phyloP scores from a whole-genome alignment of 2,113 vertebrate species.

The Ahaetulla prasina region DNA sequence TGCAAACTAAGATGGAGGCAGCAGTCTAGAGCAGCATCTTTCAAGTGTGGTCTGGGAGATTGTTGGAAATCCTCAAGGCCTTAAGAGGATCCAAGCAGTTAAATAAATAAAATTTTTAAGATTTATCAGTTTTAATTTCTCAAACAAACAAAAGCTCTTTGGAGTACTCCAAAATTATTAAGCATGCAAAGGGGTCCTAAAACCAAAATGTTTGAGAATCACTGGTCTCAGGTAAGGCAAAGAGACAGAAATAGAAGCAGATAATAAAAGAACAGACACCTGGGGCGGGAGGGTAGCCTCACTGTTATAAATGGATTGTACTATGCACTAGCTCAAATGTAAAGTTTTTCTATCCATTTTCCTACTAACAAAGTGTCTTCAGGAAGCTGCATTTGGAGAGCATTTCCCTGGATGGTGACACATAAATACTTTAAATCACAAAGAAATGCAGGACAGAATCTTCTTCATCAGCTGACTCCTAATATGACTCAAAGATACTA shows the following conservation, averaged over 20 bases:
- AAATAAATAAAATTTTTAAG: not conserved
- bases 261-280: not conserved
- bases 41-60: not conserved
- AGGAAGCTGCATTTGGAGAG: not conserved
- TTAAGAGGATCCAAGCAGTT: not conserved
- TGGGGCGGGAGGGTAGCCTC: not conserved
- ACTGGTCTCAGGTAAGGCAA: not conserved
- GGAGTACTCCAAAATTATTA: not conserved
- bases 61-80: not conserved
- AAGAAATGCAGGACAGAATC: not conserved
- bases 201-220: not conserved
- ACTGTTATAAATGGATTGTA: not conserved
- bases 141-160: not conserved
- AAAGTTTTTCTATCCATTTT: not conserved
- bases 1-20: not conserved
- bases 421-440: not conserved
- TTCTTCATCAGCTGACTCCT: not conserved
- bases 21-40: not conserved
- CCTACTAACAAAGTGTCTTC: not conserved
- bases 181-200: not conserved
- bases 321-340: not conserved
- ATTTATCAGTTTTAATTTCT: not conserved
- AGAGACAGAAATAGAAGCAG: not conserved
- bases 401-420: not conserved
- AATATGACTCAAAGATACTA: not conserved